Evolutionary conservation across 2,797 vertebrate genomes (phyloP).

Genomic region (Urophycis tenuis): DNA sequence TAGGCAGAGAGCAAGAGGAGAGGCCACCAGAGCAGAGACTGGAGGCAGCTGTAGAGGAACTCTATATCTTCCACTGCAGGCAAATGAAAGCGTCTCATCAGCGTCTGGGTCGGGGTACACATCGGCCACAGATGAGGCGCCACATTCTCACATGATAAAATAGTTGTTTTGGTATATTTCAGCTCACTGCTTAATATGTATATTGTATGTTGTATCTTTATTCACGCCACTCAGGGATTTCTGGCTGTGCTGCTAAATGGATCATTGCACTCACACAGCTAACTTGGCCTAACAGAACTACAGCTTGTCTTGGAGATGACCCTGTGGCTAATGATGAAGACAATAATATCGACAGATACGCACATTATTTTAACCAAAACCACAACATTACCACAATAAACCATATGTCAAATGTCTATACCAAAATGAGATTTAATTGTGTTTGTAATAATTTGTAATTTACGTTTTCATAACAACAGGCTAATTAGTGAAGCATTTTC

Average conservation of each 20-base stretch:
- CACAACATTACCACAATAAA: background rate
- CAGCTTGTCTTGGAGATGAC: background rate
- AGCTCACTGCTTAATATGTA: too few species aligned
- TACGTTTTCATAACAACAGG: background rate
- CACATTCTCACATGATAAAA: background rate
- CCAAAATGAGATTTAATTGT: too few species aligned
- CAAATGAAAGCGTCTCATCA: slow-evolving; percentile 30
- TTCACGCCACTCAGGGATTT: background rate
- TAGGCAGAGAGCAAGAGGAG: too few species aligned
- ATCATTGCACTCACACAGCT: background rate
- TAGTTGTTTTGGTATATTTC: too few species aligned
- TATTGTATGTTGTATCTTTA: background rate
- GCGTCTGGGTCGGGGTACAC: background rate
- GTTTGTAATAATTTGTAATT: background rate
- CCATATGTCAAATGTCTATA: too few species aligned
- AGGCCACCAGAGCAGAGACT: too few species aligned
- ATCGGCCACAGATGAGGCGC: background rate
- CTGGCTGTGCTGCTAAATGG: background rate
- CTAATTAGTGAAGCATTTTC: background rate
- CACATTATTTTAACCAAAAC: background rate
- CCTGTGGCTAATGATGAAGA: too few species aligned
- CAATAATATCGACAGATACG: too few species aligned
- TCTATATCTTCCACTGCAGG: slow-evolving; percentile 16
- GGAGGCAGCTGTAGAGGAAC: background rate
- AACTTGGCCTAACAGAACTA: background rate